These are phyloP conservation scores for Cyrtodaria siliqua DNA, from an alignment of 2,888 invertebrate species.

Conservation along the genomic window DNA sequence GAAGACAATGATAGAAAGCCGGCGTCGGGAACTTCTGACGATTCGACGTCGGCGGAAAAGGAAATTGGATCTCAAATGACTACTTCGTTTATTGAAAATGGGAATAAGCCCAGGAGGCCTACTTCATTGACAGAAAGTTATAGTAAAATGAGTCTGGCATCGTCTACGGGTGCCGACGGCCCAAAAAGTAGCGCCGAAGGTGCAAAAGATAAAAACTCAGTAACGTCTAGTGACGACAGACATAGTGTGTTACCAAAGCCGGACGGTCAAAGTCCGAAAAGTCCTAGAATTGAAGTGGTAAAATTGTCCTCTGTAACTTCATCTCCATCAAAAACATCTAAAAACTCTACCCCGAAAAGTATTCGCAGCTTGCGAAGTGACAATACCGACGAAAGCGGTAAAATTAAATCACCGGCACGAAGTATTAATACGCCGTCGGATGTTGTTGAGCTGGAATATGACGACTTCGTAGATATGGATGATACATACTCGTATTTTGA, in stretches of 20 bases:
- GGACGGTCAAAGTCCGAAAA: slow-evolving; percentile 81
- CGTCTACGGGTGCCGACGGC: slow-evolving; percentile 32
- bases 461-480: slow-evolving; percentile 81
- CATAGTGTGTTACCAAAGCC: slow-evolving; percentile 78
- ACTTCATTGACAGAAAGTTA: slow-evolving; percentile 78
- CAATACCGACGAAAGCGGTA: slow-evolving; percentile 60
- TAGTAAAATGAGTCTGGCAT: slow-evolving; percentile 61
- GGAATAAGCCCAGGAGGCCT: slow-evolving; percentile 71
- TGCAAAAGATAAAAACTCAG: slow-evolving; percentile 46
- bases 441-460: slow-evolving; percentile 79
- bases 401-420: slow-evolving; percentile 77
- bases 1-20: slow-evolving; percentile 63
- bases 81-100: slow-evolving; percentile 75
- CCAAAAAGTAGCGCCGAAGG: slow-evolving; percentile 26
- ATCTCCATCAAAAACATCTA: slow-evolving; percentile 62
- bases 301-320: slow-evolving; percentile 38
- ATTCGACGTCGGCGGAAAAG: slow-evolving; percentile 66
- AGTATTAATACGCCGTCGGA: slow-evolving; percentile 78
- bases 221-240: slow-evolving; percentile 68
- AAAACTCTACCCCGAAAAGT: slow-evolving; percentile 70
- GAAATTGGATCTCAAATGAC: slow-evolving; percentile 60
- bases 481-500: slow-evolving; percentile 82
- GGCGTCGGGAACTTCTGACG: slow-evolving; percentile 72
- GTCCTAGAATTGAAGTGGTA: slow-evolving; percentile 64
- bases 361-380: slow-evolving; percentile 67